Evolutionary conservation across 2,113 vertebrate genomes (phyloP), one percentile per base, ranked within the genome.

Genomic region (Pachyramphus minor): DNA sequence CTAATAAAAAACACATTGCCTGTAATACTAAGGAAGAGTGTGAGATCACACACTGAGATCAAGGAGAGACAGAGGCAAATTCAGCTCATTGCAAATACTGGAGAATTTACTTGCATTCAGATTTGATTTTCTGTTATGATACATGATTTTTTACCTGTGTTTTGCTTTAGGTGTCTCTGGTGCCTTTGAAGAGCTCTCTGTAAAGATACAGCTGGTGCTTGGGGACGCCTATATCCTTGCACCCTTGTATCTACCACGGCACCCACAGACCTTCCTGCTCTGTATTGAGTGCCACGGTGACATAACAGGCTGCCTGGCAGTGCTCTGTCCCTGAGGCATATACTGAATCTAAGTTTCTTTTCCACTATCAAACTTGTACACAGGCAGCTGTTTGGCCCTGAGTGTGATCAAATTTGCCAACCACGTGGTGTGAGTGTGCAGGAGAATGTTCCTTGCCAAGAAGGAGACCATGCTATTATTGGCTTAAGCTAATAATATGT

Each of bases 201-300:
- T 52, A 78, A 88, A 75, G 44, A 79, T 5, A 8, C 6, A 59
- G 6, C 7, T 42, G 31, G 12, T 47, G 23, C 72, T 45, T 25
- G 44, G 19, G 16, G 35, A 33, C 25, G 0, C 0, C 12, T 33
- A 5, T 27, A 44, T 9, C 11, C 28, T 53, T 60, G 8, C 15
- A 49, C 9, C 14, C 49, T 50, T 63, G 2, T 30, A 81, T 78
- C 18, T 71, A 8, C 5, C 3, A 7, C 1, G 11, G 14, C 11
- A 21, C 23, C 4, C 35, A 60, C 1, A 2, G 60, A 59, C 16
- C 9, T 62, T 3, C 18, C 18, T 25, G 22, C 20, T 10, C 16
- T 20, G 5, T 4, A 68, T 16, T 0, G 0, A 60, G 14, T 23
- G 44, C 4, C 5, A 13, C 0, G 0, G 21, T 47, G 30, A 11